Base-by-base conservation (phyloP, 2,113 vertebrate species). In the Egretta garzetta region DNA sequence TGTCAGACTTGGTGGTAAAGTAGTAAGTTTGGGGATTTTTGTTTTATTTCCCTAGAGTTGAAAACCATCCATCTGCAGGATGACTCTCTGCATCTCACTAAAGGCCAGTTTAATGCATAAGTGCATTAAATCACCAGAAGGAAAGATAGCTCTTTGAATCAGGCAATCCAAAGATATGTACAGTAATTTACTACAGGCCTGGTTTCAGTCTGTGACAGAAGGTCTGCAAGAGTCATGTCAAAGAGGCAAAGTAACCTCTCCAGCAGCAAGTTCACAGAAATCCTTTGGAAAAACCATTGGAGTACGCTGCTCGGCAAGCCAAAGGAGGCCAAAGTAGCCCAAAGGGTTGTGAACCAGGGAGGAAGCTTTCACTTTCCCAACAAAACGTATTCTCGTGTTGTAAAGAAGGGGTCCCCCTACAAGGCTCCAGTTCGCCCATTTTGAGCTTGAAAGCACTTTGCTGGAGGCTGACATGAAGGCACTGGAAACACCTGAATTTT, bases 401-500 rank as follows among this genome's bases (percentile, higher is more conserved):
- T 32, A 67, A 90, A 80, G 35, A 77, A 23, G 1, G 0, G 0
- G 16, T 33, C 32, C 32, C n/a, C 45, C 47, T 32, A 18, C 5
- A 5, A 77, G 23, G 13, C 8, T 15, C 6, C 35, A 50, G 2
- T 47, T 62, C 0, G 0, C 13, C 11, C 24, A 41, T 70, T 80
- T n/a, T 66, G 47, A 67, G 52, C 47, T 1, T 52, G 21, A 64
- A 13, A 18, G 35, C 10, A 39, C 14, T 80, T 52, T 50, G 12
- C 5, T 53, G 59, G 24, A 90, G 7, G 32, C 3, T 2, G 2
- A 62, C 59, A 35, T 3, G 8, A 80, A 60, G 27, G 50, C 41
- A 35, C 21, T 35, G 35, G 19, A 84, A 84, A 35, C 3, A 4
- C 12, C 13, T 64, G 16, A 45, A 45, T 81, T 73, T 64, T 53